Evolutionary conservation across 2,797 vertebrate genomes (phyloP).

Genomic region (Pangasius krempfi): DNA sequence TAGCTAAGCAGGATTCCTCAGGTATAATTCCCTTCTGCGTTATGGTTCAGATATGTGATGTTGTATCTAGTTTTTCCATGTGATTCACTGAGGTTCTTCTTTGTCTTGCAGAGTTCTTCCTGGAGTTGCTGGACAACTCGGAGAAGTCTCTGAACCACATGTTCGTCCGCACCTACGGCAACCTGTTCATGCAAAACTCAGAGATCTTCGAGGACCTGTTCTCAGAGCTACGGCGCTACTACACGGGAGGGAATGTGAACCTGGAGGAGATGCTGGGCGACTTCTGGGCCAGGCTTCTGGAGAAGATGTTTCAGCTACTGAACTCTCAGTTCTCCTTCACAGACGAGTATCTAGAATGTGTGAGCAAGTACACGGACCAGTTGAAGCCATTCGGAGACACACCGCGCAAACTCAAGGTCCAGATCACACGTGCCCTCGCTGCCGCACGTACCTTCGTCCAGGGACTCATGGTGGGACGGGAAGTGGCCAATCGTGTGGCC

Average conservation of each 20-base stretch:
- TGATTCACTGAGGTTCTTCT: slow-evolving; percentile 31
- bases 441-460: slow-evolving; percentile 95
- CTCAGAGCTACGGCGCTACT: slow-evolving; percentile 91
- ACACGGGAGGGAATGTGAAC: slow-evolving; percentile 93
- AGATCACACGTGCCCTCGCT: slow-evolving; percentile 93
- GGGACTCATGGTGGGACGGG: slow-evolving; percentile 93
- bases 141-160: slow-evolving; percentile 92
- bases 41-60: neutral
- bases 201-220: slow-evolving; percentile 97
- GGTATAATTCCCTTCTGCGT: neutral
- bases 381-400: slow-evolving; percentile 94
- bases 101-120: slow-evolving; percentile 85
- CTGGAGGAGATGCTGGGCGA: slow-evolving; percentile 96
- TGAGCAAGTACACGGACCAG: slow-evolving; percentile 95
- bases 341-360: slow-evolving; percentile 94
- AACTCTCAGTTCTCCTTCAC: slow-evolving; percentile 95
- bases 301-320: slow-evolving; percentile 94
- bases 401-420: slow-evolving; percentile 90
- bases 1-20: neutral
- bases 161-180: slow-evolving; percentile 90
- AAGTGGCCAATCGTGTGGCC: slow-evolving; percentile 93
- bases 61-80: neutral
- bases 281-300: slow-evolving; percentile 94
- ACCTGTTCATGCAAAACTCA: slow-evolving; percentile 93
- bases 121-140: slow-evolving; percentile 93